Conservation (phyloP, 2,888 invertebrate genomes). For the Chaitophorus viminalis region DNA sequence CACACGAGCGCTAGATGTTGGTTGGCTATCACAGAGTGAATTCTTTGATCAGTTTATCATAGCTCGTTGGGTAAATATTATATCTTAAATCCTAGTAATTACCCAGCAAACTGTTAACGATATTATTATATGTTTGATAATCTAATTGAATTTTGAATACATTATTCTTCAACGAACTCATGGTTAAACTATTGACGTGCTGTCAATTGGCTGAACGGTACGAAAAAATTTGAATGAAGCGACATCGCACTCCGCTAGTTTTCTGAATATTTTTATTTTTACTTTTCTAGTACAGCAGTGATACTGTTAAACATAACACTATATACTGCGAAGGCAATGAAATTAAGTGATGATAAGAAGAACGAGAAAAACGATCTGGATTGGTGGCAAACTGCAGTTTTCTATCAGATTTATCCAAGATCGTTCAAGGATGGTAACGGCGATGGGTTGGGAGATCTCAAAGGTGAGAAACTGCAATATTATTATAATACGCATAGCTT, state of each 20-base stretch:
- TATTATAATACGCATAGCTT: no score
- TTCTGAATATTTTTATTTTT: neutral
- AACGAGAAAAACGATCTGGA: conserved; percentile 67
- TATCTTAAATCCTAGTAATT: no score
- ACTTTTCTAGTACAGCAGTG: neutral
- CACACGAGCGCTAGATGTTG: no score
- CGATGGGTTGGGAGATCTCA: conserved; percentile 86
- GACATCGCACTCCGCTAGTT: neutral
- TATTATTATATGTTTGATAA: neutral
- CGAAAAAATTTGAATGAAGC: neutral
- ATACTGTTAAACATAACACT: neutral
- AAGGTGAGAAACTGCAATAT: conserved; percentile 69
- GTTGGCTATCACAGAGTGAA: no score
- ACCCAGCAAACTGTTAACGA: no score
- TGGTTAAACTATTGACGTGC: no score
- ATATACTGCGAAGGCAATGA: neutral
- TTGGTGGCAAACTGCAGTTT: conserved; percentile 85
- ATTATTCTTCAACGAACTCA: no score
- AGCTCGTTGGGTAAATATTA: no score
- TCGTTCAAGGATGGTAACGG: conserved; percentile 86
- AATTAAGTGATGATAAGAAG: rapidly evolving
- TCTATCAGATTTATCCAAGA: conserved; percentile 88
- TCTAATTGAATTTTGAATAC: neutral
- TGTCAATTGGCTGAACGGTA: neutral
- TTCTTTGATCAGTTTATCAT: no score